Percentiles rank a stretch among this genome's conserved stretches.
These are phyloP conservation scores for Zootoca vivipara DNA, from an alignment of 2,113 vertebrate species.

Conservation along the genomic window DNA sequence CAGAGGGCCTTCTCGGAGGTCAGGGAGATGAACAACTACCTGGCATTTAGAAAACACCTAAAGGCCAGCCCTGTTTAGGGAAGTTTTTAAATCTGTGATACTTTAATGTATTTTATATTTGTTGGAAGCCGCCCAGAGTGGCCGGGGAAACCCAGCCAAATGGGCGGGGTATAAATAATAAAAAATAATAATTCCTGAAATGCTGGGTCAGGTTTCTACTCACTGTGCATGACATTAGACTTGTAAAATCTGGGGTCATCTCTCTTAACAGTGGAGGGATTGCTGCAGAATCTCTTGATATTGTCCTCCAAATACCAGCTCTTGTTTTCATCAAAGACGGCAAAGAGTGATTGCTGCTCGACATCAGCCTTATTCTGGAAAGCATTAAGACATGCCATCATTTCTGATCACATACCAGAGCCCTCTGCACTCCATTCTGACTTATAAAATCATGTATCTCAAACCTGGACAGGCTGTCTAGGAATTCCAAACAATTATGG, in stretches of 20 bases:
- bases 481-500: background rate
- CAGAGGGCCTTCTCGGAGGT: too few species aligned
- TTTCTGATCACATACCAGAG: conserved; percentile 9
- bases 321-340: conserved; percentile 95
- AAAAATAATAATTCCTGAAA: too few species aligned
- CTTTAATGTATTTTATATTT: too few species aligned
- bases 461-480: background rate
- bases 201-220: conserved; percentile 65
- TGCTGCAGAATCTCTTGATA: conserved; percentile 81
- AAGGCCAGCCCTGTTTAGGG: too few species aligned
- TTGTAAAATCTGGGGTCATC: conserved; percentile 87
- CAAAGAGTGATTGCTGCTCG: conserved; percentile 89
- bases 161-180: too few species aligned
- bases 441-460: background rate
- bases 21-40: too few species aligned
- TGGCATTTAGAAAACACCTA: too few species aligned
- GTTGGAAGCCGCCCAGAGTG: too few species aligned
- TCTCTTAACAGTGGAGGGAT: conserved; percentile 79
- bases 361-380: conserved; percentile 88
- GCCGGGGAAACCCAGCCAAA: too few species aligned
- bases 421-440: background rate
- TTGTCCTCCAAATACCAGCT: conserved; percentile 97
- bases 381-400: conserved; percentile 15
- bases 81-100: too few species aligned
- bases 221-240: conserved; percentile 95